Conservation (phyloP, 1,140 invertebrate species). For the Dendrolimus punctatus region DNA sequence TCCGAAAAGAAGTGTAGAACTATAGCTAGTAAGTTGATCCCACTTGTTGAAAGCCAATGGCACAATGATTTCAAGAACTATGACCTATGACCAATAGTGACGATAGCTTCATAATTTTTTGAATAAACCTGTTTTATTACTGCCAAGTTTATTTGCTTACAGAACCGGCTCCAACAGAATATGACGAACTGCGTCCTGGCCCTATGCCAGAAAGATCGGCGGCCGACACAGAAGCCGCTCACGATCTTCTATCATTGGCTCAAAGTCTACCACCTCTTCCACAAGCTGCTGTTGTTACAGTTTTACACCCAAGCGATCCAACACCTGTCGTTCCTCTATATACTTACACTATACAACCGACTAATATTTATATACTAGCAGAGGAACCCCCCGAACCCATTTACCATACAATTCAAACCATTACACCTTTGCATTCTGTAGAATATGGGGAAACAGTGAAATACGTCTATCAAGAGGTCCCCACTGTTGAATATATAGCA, state of each 20-base stretch:
- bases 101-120: too few species aligned
- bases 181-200: constrained; percentile 27
- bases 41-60: too few species aligned
- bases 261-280: constrained; percentile 83
- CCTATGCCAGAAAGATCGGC: constrained; percentile 59
- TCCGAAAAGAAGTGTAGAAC: too few species aligned
- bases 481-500: constrained; percentile 2
- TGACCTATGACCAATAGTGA: too few species aligned
- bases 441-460: constrained; percentile 37
- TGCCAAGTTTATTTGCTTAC: constrained; percentile 9
- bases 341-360: constrained; percentile 46
- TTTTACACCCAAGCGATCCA: constrained; percentile 20
- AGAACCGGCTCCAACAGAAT: constrained; percentile 19
- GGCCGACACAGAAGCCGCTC: constrained; percentile 88
- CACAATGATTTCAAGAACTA: too few species aligned
- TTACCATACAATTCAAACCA: constrained; percentile 23
- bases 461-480: constrained; percentile 32
- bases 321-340: constrained; percentile 36
- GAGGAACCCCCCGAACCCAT: constrained; percentile 43
- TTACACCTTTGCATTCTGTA: constrained; percentile 24
- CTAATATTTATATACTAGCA: constrained; percentile 53
- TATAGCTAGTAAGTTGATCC: too few species aligned
- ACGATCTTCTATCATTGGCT: constrained; percentile 87
- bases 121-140: too few species aligned
- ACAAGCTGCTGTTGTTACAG: constrained; percentile 47